Conservation (phyloP, 2,113 vertebrate genomes). For the Carlito syrichta region DNA sequence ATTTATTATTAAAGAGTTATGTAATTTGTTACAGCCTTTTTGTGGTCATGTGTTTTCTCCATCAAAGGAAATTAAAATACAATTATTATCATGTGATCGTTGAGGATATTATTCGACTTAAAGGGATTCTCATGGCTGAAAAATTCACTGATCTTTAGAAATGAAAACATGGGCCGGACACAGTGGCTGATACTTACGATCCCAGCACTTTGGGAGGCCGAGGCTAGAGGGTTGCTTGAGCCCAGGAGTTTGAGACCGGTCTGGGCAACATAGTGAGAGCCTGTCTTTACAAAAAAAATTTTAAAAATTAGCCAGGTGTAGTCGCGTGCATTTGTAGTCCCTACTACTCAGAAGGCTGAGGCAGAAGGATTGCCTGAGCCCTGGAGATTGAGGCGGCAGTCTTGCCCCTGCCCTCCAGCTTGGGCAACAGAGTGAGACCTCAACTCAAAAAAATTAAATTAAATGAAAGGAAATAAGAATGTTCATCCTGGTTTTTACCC, state of each 20-base stretch:
- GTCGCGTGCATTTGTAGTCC: no score
- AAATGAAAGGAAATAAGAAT: no score
- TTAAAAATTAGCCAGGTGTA: no score
- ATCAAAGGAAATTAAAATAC: constrained; percentile 41
- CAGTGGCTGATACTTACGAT: background rate
- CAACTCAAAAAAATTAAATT: background rate
- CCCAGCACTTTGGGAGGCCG: background rate
- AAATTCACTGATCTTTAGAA: constrained; percentile 29
- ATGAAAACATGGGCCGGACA: background rate
- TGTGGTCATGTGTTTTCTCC: background rate
- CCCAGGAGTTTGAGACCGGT: background rate
- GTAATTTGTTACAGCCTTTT: constrained; percentile 5
- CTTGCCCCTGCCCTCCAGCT: no score
- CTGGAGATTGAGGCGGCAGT: background rate
- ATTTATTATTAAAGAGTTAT: background rate
- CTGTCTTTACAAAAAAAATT: no score
- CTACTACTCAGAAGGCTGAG: no score
- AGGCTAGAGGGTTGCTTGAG: background rate
- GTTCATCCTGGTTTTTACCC: background rate
- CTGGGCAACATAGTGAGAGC: background rate
- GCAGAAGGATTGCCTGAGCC: background rate
- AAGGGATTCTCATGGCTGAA: background rate
- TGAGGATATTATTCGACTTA: background rate
- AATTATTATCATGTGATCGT: background rate
- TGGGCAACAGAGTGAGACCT: background rate